A percentile compares a stretch with the other conserved stretches of the same genome.
phyloP scores from a whole-genome alignment of 2,888 invertebrate genomes.

The Drepanosiphum platanoidis region DNA sequence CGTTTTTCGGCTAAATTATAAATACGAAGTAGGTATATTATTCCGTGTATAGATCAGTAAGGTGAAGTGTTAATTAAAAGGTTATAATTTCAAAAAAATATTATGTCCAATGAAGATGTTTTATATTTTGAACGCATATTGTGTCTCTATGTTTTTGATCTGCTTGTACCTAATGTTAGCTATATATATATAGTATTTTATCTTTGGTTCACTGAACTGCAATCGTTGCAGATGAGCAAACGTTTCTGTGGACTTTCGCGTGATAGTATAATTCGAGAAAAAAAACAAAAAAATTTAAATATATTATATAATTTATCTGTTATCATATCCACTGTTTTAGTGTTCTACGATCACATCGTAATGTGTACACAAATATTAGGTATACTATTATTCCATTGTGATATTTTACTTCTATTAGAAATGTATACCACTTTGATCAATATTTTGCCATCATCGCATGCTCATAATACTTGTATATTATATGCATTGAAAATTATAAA shows the following conservation, averaged over 20 bases:
- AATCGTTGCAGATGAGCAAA: not conserved
- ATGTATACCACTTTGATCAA: not conserved
- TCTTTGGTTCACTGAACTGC: slow-evolving; percentile 13
- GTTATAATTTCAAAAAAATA: not conserved
- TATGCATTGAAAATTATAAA: not conserved
- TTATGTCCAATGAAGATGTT: not conserved
- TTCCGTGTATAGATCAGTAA: too few species aligned
- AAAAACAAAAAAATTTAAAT: not conserved
- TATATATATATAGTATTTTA: not conserved
- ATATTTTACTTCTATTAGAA: too few species aligned
- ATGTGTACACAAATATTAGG: too few species aligned
- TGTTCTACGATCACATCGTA: too few species aligned
- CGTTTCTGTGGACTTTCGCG: not conserved
- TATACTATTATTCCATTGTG: too few species aligned
- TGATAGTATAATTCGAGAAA: not conserved
- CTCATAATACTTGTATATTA: not conserved
- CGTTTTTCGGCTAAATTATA: not conserved
- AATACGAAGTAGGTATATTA: not conserved
- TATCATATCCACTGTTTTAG: too few species aligned
- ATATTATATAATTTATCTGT: too few species aligned
- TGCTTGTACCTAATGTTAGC: not conserved
- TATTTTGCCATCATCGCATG: not conserved
- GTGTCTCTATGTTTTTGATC: not conserved
- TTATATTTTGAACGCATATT: too few species aligned
- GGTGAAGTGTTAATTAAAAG: not conserved